These are phyloP conservation scores for Yponomeuta cagnagella DNA, from an alignment of 2,888 invertebrate genomes.

Conservation along the genomic window DNA sequence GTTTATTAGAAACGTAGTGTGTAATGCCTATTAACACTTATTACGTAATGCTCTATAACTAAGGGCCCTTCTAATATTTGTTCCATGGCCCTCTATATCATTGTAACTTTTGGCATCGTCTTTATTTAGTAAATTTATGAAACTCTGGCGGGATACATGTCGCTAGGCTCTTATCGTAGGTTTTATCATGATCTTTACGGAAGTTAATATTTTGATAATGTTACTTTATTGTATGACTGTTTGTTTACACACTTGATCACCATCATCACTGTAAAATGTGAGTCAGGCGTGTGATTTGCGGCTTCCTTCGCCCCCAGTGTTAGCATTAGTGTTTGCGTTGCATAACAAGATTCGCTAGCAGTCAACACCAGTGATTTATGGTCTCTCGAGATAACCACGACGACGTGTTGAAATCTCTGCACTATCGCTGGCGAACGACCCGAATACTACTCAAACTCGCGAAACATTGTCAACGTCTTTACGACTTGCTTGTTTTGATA, in stretches of 20 bases:
- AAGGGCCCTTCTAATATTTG: conserved; percentile 42
- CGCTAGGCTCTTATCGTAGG: not conserved
- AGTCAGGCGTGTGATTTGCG: conserved; percentile 29
- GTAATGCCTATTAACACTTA: conserved; percentile 26
- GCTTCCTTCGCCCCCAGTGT: conserved; percentile 31
- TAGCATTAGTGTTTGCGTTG: conserved; percentile 31
- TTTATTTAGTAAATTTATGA: conserved; percentile 22
- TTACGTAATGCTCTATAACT: conserved; percentile 43
- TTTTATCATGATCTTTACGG: not conserved
- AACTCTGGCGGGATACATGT: conserved; percentile 15
- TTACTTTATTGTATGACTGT: not conserved
- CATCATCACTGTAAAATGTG: conserved; percentile 3
- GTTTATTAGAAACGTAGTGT: conserved; percentile 20
- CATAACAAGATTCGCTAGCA: conserved; percentile 27
- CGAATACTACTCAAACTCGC: conserved; percentile 27
- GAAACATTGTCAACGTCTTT: conserved; percentile 31
- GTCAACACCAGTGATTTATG: conserved; percentile 35
- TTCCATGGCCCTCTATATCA: conserved; percentile 37
- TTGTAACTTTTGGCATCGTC: conserved; percentile 32
- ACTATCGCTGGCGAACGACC: conserved; percentile 26
- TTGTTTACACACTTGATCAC: not conserved
- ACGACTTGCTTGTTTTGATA: conserved; percentile 35
- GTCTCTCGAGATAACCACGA: conserved; percentile 31
- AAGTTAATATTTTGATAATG: not conserved
- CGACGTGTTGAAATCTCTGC: conserved; percentile 26